Evolutionary conservation across 1,140 invertebrate species (phyloP).

Genomic region (Lycorma delicatula): DNA sequence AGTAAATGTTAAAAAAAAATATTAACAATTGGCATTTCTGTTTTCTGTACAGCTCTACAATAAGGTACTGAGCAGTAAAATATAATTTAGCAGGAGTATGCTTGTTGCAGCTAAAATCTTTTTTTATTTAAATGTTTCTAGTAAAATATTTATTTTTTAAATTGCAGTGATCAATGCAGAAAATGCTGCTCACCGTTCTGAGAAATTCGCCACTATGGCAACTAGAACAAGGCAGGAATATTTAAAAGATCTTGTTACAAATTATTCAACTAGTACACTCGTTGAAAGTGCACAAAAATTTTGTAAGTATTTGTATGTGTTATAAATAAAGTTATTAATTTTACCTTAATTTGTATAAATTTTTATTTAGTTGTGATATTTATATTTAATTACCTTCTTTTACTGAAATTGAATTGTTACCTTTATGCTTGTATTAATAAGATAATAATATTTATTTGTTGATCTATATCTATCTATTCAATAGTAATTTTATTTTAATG

Average conservation of each 20-base stretch:
- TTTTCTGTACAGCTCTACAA: not conserved
- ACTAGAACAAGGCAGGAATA: slow-evolving; percentile 93
- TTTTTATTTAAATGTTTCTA: not conserved
- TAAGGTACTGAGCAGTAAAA: too few relatives aligned
- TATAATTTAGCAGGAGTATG: too few relatives aligned
- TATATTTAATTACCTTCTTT: not conserved
- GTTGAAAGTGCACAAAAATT: slow-evolving; percentile 84
- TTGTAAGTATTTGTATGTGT: slow-evolving; percentile 68
- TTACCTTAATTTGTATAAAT: slow-evolving; percentile 11
- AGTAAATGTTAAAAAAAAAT: too few relatives aligned
- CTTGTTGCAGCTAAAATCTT: too few relatives aligned
- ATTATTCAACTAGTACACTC: slow-evolving; percentile 70
- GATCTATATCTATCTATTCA: too few relatives aligned
- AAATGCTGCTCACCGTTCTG: slow-evolving; percentile 90
- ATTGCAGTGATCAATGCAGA: slow-evolving; percentile 85
- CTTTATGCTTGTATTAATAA: too few relatives aligned
- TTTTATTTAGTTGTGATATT: slow-evolving; percentile 2
- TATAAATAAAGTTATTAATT: not conserved
- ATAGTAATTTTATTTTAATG: too few relatives aligned
- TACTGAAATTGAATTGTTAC: not conserved
- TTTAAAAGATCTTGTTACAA: slow-evolving; percentile 81
- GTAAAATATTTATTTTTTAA: not conserved
- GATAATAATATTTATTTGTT: too few relatives aligned
- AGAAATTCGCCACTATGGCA: slow-evolving; percentile 97
- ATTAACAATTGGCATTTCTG: too few relatives aligned